Conservation (phyloP, 2,797 vertebrate genomes). For the Rallus crepitans region DNA sequence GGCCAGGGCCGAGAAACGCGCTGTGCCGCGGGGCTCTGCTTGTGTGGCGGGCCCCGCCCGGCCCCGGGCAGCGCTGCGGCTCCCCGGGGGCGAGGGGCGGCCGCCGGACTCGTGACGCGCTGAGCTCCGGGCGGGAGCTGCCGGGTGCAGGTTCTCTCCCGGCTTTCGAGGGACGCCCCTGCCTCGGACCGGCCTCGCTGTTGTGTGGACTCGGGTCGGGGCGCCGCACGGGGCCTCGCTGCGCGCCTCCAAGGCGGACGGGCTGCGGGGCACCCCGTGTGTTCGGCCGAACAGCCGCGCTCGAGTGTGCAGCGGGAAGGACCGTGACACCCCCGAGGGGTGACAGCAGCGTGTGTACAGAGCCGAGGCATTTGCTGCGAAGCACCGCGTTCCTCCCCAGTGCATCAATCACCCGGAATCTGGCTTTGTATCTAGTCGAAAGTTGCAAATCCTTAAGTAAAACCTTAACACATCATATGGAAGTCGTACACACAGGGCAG, state of each 20-base stretch:
- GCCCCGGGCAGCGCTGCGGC: too few species aligned
- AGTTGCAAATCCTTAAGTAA: neutral
- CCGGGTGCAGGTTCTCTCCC: accelerated
- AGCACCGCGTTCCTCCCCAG: accelerated
- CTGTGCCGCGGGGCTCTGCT: too few species aligned
- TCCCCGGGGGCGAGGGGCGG: neutral
- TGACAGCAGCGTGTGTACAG: accelerated
- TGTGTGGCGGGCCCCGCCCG: too few species aligned
- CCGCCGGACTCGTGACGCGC: neutral
- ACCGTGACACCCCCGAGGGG: too few species aligned
- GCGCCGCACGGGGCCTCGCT: too few species aligned
- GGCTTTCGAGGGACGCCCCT: too few species aligned
- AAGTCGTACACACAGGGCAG: neutral
- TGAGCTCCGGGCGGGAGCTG: neutral
- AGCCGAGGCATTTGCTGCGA: neutral
- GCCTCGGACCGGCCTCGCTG: too few species aligned
- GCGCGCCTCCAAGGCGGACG: too few species aligned
- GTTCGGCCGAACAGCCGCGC: too few species aligned
- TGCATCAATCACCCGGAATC: neutral
- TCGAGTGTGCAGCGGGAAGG: too few species aligned
- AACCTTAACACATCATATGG: accelerated
- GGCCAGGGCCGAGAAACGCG: too few species aligned
- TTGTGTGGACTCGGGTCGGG: neutral
- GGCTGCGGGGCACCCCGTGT: too few species aligned
- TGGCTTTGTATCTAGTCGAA: neutral